Percentiles rank a stretch among this genome's conserved stretches.
Conservation (phyloP, 2,113 vertebrate species). For the Aplodontia rufa region DNA sequence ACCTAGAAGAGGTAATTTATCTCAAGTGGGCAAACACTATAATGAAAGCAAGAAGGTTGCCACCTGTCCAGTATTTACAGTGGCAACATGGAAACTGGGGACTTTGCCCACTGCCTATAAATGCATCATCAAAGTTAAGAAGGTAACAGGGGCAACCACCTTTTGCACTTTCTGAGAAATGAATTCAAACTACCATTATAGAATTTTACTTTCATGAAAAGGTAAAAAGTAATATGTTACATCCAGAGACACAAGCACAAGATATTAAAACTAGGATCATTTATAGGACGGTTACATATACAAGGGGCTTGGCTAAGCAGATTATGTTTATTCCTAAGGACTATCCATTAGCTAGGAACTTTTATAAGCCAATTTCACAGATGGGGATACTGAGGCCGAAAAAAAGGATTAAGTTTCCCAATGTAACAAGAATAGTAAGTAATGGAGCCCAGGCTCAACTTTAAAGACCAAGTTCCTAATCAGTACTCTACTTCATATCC, state of each 20-base stretch:
- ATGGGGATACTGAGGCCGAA: neutral
- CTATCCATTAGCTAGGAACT: neutral
- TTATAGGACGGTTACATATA: neutral
- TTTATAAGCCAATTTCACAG: neutral
- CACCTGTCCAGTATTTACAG: constrained; percentile 76
- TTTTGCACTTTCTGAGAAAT: constrained; percentile 20
- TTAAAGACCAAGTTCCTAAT: constrained; percentile 7
- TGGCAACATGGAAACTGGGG: constrained; percentile 47
- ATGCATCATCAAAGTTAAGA: constrained; percentile 49
- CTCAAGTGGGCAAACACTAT: constrained; percentile 73
- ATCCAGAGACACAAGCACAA: neutral
- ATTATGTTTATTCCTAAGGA: neutral
- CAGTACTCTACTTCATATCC: neutral
- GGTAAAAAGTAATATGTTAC: neutral
- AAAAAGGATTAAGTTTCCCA: constrained; percentile 1
- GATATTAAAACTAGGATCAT: neutral
- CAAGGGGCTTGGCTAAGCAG: neutral
- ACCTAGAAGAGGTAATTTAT: constrained; percentile 75
- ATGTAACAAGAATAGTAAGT: neutral
- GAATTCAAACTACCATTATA: neutral
- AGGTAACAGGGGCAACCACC: neutral
- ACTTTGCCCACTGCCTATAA: constrained; percentile 62
- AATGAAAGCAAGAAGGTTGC: constrained; percentile 74
- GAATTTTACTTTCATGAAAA: constrained; percentile 28
- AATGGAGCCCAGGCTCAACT: neutral